These are phyloP conservation scores for Acipenser oxyrinchus DNA, from an alignment of 2,797 vertebrate genomes.

Conservation along the genomic window DNA sequence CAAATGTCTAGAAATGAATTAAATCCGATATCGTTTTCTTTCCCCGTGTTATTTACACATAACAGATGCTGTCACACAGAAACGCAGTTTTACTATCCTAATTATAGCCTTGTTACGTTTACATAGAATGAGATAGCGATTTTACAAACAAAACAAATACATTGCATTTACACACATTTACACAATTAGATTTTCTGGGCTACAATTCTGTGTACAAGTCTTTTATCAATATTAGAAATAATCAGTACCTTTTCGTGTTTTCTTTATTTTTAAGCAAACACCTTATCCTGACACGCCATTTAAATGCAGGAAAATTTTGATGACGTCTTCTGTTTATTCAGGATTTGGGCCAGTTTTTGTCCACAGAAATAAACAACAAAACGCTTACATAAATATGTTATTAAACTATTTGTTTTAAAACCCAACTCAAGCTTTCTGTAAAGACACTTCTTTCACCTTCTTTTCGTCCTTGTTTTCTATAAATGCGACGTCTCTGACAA, in stretches of 20 bases:
- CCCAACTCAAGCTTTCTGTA: conserved; percentile 16
- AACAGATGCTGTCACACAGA: background rate
- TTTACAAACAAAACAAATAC: conserved; percentile 5
- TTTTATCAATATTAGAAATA: conserved; percentile 1
- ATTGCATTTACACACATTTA: too few relatives aligned
- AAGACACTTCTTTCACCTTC: conserved; percentile 44
- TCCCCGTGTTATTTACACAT: background rate
- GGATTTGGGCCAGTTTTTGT: conserved; percentile 50
- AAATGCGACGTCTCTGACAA: conserved; percentile 50
- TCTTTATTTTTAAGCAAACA: conserved; percentile 45
- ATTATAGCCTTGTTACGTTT: conserved; percentile 68
- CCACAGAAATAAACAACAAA: conserved; percentile 26
- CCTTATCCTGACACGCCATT: conserved; percentile 53
- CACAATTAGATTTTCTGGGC: too few relatives aligned
- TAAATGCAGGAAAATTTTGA: conserved; percentile 60
- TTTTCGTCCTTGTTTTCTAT: conserved; percentile 52
- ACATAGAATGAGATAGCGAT: conserved; percentile 17
- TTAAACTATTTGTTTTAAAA: background rate
- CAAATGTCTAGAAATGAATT: too few relatives aligned
- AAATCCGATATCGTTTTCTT: too few relatives aligned
- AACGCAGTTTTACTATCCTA: conserved; percentile 29
- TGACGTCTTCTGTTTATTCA: conserved; percentile 60
- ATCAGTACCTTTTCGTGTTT: conserved; percentile 15
- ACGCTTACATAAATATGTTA: background rate
- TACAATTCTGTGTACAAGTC: too few relatives aligned